These are phyloP conservation scores for Fukomys damarensis DNA, from an alignment of 2,113 vertebrate species.

Conservation along the genomic window DNA sequence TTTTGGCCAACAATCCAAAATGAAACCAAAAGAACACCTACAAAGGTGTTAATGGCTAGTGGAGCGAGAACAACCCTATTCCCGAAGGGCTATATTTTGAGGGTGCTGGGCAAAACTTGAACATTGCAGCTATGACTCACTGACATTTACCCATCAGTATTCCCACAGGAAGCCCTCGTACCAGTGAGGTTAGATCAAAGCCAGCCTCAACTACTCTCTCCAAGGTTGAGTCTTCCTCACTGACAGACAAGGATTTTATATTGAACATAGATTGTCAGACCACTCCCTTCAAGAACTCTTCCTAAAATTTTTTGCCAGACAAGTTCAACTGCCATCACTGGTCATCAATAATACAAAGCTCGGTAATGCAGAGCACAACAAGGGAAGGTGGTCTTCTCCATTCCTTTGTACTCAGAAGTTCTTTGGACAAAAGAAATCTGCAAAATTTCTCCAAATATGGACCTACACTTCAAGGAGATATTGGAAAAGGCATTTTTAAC, in stretches of 20 bases:
- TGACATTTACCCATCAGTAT: not conserved
- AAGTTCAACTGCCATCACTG: not conserved
- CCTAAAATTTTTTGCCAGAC: not conserved
- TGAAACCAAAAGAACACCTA: not conserved
- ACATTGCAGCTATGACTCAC: not conserved
- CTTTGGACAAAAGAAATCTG: not conserved
- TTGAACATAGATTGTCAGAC: not conserved
- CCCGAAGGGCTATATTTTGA: not conserved
- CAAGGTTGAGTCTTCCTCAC: not conserved
- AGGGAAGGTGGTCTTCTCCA: not conserved
- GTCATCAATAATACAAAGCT: not conserved
- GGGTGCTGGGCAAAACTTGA: not conserved
- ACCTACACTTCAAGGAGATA: not conserved
- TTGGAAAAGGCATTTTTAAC: slow-evolving; percentile 1
- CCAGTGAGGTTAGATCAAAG: not conserved
- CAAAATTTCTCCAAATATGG: not conserved
- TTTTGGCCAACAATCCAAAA: not conserved
- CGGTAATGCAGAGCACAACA: not conserved
- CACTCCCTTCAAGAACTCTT: not conserved
- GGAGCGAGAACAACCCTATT: not conserved
- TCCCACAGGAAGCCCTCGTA: not conserved
- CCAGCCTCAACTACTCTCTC: not conserved
- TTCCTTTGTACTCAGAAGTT: not conserved
- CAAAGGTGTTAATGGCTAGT: not conserved
- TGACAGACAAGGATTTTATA: not conserved